Percentiles rank a stretch among this genome's conserved stretches.
These are phyloP conservation scores for Onthophagus taurus DNA, from an alignment of 1,140 invertebrate genomes.

Conservation along the genomic window DNA sequence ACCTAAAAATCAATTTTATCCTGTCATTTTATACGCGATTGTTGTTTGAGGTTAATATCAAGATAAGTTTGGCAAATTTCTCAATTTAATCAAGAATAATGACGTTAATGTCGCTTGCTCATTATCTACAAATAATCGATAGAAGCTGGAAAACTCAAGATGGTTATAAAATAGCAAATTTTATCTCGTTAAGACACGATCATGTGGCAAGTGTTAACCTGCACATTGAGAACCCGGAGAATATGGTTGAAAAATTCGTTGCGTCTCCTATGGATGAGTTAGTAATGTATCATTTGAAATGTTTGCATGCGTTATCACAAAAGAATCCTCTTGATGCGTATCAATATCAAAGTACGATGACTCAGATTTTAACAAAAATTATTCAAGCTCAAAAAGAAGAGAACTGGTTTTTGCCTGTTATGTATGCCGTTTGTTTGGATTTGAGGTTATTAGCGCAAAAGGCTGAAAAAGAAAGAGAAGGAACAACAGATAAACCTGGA, in stretches of 20 bases:
- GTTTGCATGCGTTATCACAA: slow-evolving; percentile 51
- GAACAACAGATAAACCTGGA: slow-evolving; percentile 48
- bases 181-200: slow-evolving; percentile 67
- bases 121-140: slow-evolving; percentile 41
- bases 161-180: slow-evolving; percentile 47
- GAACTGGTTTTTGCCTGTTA: slow-evolving; percentile 89
- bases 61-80: neutral
- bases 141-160: slow-evolving; percentile 45
- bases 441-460: slow-evolving; percentile 72
- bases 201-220: slow-evolving; percentile 63
- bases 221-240: slow-evolving; percentile 57
- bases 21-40: no score
- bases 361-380: slow-evolving; percentile 72
- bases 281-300: slow-evolving; percentile 68
- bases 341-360: slow-evolving; percentile 64
- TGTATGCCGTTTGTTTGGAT: slow-evolving; percentile 84
- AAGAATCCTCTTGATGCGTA: slow-evolving; percentile 69
- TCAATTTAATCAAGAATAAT: slow-evolving; percentile 20
- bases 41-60: slow-evolving; percentile 2
- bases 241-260: slow-evolving; percentile 59
- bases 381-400: slow-evolving; percentile 87
- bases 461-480: slow-evolving; percentile 53
- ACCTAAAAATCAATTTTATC: no score
- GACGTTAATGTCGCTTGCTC: slow-evolving; percentile 30
- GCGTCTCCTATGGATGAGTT: slow-evolving; percentile 70